Evolutionary conservation across 2,888 invertebrate species (phyloP), one percentile per base, ranked within the genome.

Genomic region (Nymphalis c-album): DNA sequence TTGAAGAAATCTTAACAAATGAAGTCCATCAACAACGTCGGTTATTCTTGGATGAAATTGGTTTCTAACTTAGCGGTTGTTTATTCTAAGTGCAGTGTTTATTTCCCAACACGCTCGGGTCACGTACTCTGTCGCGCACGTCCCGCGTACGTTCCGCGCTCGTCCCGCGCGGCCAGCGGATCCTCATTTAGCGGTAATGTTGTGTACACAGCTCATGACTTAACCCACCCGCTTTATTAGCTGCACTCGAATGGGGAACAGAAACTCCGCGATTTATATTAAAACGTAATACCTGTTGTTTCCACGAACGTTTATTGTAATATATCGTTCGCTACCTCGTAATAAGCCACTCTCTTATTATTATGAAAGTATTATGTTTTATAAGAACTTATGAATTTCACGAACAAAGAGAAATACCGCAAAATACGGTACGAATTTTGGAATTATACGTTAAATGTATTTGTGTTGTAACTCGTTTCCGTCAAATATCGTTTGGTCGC

Each of bases 161-260:
- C 13, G 59, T 18, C 45, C 13, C 46, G 59, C 13, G 40, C 62
- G 53, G 31, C n/a, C 63, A 31, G 18, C 47, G 58, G 63, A 64
- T 67, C 69, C 64, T 71, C 65, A 71, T 69, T 71, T 67, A 67
- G 64, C 68, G 57, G 68, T 73, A 73, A 70, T 70, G 71, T 59
- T 62, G 70, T 70, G 67, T 64, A 45, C 60, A 35, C 58, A 58
- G 64, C 59, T 35, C 58, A 47, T 35, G 63, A 58, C 57, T 35
- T 35, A 20, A 35, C 48, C 47, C 46, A 17, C 47, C 7, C 55
- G 26, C 50, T 58, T 35, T 64, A 64, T 64, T 64, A 64, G 58
- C 20, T 64, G 64, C 60, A 64, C 64, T 64, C 51, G 48, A 53
- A 60, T 45, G 64, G 35, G 51, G 40, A 40, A 40, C 40, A 58